phyloP scores from a whole-genome alignment of 2,797 vertebrate species.

The Acrossocheilus fasciatus region DNA sequence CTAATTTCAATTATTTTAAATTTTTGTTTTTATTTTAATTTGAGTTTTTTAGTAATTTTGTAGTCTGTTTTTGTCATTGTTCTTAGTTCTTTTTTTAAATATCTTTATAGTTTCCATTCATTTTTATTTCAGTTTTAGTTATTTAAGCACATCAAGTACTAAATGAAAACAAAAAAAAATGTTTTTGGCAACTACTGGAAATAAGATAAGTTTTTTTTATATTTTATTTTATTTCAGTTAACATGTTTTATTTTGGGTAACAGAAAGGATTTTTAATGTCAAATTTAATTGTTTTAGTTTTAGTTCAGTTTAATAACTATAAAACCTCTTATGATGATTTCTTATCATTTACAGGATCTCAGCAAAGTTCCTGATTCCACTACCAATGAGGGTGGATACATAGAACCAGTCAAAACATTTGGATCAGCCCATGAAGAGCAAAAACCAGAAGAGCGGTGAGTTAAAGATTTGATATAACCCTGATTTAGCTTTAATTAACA shows the following conservation, averaged over 20 bases:
- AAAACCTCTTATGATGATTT: not conserved
- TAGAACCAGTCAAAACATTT: constrained; percentile 32
- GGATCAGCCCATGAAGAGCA: constrained; percentile 42
- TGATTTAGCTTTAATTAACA: not conserved
- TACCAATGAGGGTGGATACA: constrained; percentile 32
- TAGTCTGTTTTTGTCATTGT: not conserved
- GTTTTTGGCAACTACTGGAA: not conserved
- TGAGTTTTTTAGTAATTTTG: not conserved
- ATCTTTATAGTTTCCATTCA: not conserved
- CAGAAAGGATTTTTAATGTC: not conserved
- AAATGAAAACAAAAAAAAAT: not conserved
- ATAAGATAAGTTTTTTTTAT: not conserved
- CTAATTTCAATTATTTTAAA: not conserved
- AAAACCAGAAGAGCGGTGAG: constrained; percentile 66
- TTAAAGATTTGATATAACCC: not conserved
- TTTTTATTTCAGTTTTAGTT: not conserved
- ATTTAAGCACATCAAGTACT: not conserved
- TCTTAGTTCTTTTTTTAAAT: not conserved
- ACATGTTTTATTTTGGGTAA: not conserved
- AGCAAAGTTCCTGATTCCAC: constrained; percentile 44
- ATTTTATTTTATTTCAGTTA: not conserved
- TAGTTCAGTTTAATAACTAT: not conserved
- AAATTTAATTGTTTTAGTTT: not conserved
- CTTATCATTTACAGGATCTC: constrained; percentile 41
- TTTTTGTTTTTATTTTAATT: not conserved